Base-by-base conservation (phyloP, 2,888 invertebrate genomes). In the Aromia moschata region DNA sequence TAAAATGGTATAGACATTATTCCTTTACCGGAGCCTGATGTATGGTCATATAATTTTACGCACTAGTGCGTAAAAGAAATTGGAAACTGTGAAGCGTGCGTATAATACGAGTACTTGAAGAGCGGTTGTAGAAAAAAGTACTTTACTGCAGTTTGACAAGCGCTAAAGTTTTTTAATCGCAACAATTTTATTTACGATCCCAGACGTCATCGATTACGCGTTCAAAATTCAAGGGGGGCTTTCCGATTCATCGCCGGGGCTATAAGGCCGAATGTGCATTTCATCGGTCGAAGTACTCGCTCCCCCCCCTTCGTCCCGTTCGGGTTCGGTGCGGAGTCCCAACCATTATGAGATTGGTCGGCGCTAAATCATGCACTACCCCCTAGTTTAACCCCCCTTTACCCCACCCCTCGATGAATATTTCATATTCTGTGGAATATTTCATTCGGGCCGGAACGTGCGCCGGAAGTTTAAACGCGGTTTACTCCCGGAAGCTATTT, bases 341-440 rank as follows among this genome's bases (percentile, higher is more conserved):
- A 38, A 62, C n/a, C 65, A 68, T 68, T 68, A 65, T 65, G 65
- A 65, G 65, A 64, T 68, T 65, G 65, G 60, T 58, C 59, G 64
- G 57, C 65, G 67, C 51, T 68, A 68, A 68, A 65, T 68, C 67
- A 68, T 68, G 67, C 67, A 65, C 67, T 57, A 64, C n/a, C n/a
- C n/a, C n/a, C n/a, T n/a, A n/a, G n/a, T n/a, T n/a, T n/a, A n/a
- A n/a, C n/a, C n/a, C n/a, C n/a, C n/a, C n/a, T n/a, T n/a, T n/a
- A n/a, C n/a, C n/a, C n/a, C n/a, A 61, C 65, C 58, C 61, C 53
- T 62, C 57, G 61, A 65, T 68, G 67, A 68, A 68, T 68, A 68
- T 68, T 68, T 68, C 65, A 68, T 68, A 65, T 60, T 65, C 60
- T 37, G 33, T 38, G 63, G 63, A 67, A 67, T 67, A 67, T 67